Conservation (phyloP, 2,113 vertebrate genomes). For the Tragelaphus scriptus region DNA sequence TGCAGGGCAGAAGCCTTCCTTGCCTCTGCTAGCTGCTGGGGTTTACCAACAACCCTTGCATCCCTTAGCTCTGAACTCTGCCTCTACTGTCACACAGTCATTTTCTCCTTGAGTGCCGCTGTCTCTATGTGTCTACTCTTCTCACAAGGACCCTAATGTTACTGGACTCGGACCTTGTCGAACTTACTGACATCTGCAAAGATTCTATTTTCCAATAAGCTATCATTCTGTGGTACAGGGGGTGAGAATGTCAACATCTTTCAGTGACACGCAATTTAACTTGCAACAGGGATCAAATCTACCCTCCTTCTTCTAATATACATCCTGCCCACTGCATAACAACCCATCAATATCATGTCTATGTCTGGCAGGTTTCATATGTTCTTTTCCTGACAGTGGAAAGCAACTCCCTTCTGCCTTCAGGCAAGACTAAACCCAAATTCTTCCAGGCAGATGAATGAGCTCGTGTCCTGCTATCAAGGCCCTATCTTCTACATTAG, state of each 20-base stretch:
- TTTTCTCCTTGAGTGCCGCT: background rate
- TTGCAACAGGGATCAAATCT: background rate
- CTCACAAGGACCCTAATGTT: background rate
- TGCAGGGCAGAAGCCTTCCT: background rate
- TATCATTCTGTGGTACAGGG: background rate
- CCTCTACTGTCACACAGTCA: background rate
- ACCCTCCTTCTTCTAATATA: background rate
- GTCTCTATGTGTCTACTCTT: background rate
- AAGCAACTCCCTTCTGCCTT: background rate
- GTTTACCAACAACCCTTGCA: background rate
- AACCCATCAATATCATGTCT: background rate
- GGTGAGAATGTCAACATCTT: background rate
- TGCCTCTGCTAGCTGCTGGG: background rate
- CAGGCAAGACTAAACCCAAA: background rate
- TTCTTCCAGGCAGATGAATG: background rate
- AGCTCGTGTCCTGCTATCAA: background rate
- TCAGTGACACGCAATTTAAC: background rate
- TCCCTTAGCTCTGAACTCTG: background rate
- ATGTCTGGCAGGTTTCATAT: background rate
- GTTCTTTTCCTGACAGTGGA: background rate
- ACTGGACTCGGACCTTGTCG: background rate
- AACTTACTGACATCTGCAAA: background rate
- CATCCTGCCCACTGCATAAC: background rate
- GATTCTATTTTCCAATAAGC: background rate
- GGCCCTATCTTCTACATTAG: background rate